Percentiles rank a stretch among this genome's conserved stretches.
These are phyloP conservation scores for Polymixis flavicincta DNA, from an alignment of 2,888 invertebrate genomes.

Conservation along the genomic window DNA sequence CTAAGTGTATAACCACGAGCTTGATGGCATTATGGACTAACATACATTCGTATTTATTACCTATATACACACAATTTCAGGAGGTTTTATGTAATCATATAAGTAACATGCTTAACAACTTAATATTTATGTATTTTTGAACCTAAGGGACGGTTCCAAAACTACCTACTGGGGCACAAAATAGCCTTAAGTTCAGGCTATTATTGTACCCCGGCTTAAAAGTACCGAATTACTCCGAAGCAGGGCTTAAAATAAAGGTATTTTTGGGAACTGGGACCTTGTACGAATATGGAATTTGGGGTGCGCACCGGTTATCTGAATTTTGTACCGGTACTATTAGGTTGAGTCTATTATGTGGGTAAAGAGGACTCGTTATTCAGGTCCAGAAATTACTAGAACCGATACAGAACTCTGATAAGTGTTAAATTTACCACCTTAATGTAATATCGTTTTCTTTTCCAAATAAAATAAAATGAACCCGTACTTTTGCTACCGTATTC, in stretches of 20 bases:
- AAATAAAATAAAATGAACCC: background rate
- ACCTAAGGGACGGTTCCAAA: background rate
- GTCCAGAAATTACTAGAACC: background rate
- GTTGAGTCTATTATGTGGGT: no score
- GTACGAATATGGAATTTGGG: background rate
- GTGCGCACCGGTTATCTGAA: background rate
- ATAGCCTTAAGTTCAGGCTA: background rate
- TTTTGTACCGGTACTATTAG: background rate
- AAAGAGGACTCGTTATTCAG: background rate
- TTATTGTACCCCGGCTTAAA: background rate
- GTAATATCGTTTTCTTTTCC: no score
- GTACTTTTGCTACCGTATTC: background rate
- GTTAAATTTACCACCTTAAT: no score
- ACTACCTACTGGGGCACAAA: background rate
- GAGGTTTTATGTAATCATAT: background rate
- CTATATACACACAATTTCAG: no score
- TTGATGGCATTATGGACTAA: no score
- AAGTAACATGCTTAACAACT: background rate
- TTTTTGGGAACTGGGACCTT: no score
- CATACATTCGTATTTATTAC: no score
- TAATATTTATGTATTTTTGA: background rate
- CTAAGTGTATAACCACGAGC: no score
- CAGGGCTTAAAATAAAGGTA: background rate
- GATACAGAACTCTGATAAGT: no score
- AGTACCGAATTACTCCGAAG: no score